Evolutionary conservation across 1,140 invertebrate species (phyloP), one percentile per base, ranked within the genome.

Genomic region (Lethrus apterus): DNA sequence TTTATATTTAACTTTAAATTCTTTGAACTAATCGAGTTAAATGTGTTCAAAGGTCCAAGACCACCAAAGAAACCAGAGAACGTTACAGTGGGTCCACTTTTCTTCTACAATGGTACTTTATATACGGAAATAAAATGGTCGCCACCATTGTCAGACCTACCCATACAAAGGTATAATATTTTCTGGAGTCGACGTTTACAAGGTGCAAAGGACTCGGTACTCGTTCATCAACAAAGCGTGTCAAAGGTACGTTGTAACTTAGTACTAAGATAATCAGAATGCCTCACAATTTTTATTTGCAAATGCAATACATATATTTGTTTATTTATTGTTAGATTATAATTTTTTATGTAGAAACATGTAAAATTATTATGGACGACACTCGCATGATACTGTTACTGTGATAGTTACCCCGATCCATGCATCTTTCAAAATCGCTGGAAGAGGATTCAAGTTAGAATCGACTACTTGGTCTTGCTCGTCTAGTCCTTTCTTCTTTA

Each of bases 51-150:
- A 80, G 82, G 75, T 38, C 82, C 82, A 1, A 70, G 74, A 40
- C 72, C 74, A 11, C 83, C 83, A 1, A 73, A 74, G 11, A 68
- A 75, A 14, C 83, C 83, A 0, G 71, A 70, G 50, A 81, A 81
- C 52, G 62, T 81, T 33, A 71, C 71, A 24, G 66, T 84, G 9
- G 74, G 70, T 30, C 69, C 74, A 1, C 56, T 67, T n/a, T 70
- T 67, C 3, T 43, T 63, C 30, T 50, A 61, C 1, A 67, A 71
- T 48, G 76, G 71, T n/a, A 74, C 70, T n/a, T 62, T 79, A 7
- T 69, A 68, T 9, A 69, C 73, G 4, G 69, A 70, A 55, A 51
- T 83, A 10, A 65, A 72, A 21, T 84, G 81, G 81, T 72, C 70
- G 33, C 75, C 77, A 18, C 77, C 81, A 3, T 63, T 68, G 13